A percentile compares a stretch with the other conserved stretches of the same genome.
Evolutionary conservation across 1,140 invertebrate genomes (phyloP).

Genomic region (Leguminivora glycinivorella): DNA sequence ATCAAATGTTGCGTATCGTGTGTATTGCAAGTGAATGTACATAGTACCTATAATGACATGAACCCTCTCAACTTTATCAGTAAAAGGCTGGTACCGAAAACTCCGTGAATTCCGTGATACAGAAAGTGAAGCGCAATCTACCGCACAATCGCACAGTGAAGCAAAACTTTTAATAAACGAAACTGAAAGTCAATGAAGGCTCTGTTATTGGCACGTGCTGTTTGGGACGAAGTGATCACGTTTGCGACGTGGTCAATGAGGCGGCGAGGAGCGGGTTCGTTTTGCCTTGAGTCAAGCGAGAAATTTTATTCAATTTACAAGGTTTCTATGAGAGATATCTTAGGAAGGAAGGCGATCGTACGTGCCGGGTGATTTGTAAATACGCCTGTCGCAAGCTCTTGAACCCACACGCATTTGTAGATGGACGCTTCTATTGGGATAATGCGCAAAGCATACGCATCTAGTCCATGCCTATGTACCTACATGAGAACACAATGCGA

Average conservation of each 20-base stretch:
- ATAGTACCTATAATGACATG: neutral
- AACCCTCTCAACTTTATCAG: neutral
- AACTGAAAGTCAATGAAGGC: slow-evolving; percentile 58
- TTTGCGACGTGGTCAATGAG: slow-evolving; percentile 37
- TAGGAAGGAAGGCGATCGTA: no score
- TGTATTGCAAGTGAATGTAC: no score
- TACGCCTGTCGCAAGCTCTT: no score
- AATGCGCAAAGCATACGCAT: no score
- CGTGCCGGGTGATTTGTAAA: no score
- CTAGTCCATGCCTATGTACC: no score
- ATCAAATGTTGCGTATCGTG: no score
- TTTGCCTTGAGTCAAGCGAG: neutral
- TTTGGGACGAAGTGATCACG: slow-evolving; percentile 49
- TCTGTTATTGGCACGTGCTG: slow-evolving; percentile 35
- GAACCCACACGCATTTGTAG: no score
- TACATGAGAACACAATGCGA: no score
- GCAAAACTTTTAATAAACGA: slow-evolving; percentile 53
- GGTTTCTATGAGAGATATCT: no score
- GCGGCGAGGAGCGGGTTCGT: slow-evolving; percentile 42
- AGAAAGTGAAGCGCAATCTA: slow-evolving; percentile 50
- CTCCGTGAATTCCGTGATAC: slow-evolving; percentile 48
- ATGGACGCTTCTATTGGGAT: no score
- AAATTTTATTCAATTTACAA: no score
- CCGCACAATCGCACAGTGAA: slow-evolving; percentile 45
- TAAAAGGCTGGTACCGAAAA: neutral